phyloP scores from a whole-genome alignment of 2,113 vertebrate species.

The Sylvilagus bachmani region DNA sequence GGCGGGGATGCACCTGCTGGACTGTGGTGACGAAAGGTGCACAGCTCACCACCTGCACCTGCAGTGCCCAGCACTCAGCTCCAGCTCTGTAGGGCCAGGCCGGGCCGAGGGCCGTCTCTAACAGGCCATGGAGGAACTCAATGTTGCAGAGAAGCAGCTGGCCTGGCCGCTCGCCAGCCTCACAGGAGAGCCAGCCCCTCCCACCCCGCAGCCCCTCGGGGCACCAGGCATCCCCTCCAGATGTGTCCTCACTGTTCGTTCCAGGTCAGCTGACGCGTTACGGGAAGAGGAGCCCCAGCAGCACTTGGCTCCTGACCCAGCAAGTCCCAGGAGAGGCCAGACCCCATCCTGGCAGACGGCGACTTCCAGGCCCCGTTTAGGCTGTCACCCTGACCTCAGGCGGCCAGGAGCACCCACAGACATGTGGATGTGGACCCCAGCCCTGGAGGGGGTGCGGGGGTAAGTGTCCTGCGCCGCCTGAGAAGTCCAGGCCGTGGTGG shows the following conservation, averaged over 20 bases:
- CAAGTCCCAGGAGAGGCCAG: not conserved
- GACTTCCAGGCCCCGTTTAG: not conserved
- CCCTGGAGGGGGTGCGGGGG: fast-evolving
- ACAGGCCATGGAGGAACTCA: not conserved
- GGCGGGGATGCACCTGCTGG: too few relatives aligned
- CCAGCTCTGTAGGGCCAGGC: not conserved
- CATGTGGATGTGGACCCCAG: too few relatives aligned
- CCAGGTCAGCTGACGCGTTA: not conserved
- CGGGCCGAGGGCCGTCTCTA: not conserved
- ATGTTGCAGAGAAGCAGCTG: too few relatives aligned
- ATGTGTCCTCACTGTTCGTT: conserved; percentile 46
- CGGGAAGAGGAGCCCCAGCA: not conserved
- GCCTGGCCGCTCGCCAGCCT: not conserved
- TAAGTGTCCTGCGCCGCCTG: too few relatives aligned
- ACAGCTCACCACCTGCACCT: not conserved
- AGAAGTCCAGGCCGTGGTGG: not conserved
- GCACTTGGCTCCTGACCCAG: not conserved
- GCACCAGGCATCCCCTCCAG: not conserved
- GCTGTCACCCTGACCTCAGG: not conserved
- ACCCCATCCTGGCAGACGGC: not conserved
- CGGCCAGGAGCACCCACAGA: not conserved
- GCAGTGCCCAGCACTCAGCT: not conserved
- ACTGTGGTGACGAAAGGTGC: too few relatives aligned
- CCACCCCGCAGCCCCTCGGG: too few relatives aligned
- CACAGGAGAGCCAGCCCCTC: too few relatives aligned